phyloP scores from a whole-genome alignment of 2,797 vertebrate species.

The Artibeus jamaicensis region DNA sequence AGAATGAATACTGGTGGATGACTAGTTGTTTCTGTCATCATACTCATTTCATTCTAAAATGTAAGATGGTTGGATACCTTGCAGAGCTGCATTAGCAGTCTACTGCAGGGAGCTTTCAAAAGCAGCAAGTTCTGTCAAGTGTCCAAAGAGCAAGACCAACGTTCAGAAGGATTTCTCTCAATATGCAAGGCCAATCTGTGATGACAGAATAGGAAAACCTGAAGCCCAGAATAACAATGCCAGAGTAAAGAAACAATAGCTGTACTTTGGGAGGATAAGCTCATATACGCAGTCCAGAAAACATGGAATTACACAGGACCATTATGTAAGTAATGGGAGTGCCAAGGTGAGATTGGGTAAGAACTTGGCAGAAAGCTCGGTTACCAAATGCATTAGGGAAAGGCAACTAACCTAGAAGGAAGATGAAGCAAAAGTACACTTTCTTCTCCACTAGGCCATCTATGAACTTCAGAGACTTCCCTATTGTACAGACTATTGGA shows the following conservation, averaged over 20 bases:
- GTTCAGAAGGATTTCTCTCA: conserved; percentile 9
- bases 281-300: conserved; percentile 1
- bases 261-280: not conserved
- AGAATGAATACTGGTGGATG: not conserved
- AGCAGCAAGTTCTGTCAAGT: not conserved
- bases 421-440: not conserved
- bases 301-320: not conserved
- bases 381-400: conserved; percentile 30
- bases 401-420: not conserved
- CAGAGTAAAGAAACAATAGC: not conserved
- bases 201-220: not conserved
- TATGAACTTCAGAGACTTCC: not conserved
- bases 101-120: conserved; percentile 17
- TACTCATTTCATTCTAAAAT: conserved; percentile 23
- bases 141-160: not conserved
- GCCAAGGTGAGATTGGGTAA: not conserved
- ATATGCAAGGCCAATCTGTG: not conserved
- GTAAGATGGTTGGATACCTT: not conserved
- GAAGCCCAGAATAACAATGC: not conserved
- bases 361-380: not conserved
- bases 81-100: not conserved
- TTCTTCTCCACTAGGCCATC: not conserved
- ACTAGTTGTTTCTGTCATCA: conserved; percentile 10
- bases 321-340: conserved; percentile 27
- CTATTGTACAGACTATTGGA: not conserved